Base-by-base conservation (phyloP, 2,888 invertebrate genomes). In the Teinopalpus imperialis region DNA sequence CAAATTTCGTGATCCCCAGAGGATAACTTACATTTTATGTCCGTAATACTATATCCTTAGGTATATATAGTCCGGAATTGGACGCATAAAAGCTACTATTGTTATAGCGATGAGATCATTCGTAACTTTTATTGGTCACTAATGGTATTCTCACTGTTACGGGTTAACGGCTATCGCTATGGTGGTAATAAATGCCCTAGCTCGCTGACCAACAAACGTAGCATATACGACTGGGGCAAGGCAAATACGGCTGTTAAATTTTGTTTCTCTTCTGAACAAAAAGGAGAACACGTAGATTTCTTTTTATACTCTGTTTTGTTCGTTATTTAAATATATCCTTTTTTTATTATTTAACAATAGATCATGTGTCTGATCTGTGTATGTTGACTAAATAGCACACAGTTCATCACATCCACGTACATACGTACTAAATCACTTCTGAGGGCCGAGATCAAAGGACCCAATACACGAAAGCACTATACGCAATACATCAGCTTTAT, bases 81-180 rank as follows among this genome's bases (percentile, higher is more conserved):
- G 31, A 32, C 26, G 37, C 39, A 20, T 45, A 45, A 39, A 45
- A 45, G 44, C 44, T 20, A 21, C 31, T 44, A 44, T 44, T 44
- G 37, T 37, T 44, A 44, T 37, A 31, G 44, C 37, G 24, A 44
- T 44, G 37, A 37, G 37, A 44, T 37, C 44, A 44, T 44, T 44
- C 37, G 31, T 37, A 37, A 31, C 37, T 44, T 44, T 44, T 44
- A 44, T 44, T 37, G 37, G 44, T 37, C 44, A 37, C 44, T 44
- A 44, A 44, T 44, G 44, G 37, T 44, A 44, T 44, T 37, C 44
- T 44, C 44, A 37, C 30, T 37, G 44, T 37, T 18, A 44, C 31
- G 44, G 37, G 30, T 44, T 44, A 37, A 44, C 44, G 44, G 32
- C 37, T 26, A 21, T 36, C 12, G 31, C 44, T 30, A 44, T 44